A percentile compares a stretch with the other conserved stretches of the same genome.
These are phyloP conservation scores for Agrotis puta DNA, from an alignment of 2,888 invertebrate species.

Conservation along the genomic window DNA sequence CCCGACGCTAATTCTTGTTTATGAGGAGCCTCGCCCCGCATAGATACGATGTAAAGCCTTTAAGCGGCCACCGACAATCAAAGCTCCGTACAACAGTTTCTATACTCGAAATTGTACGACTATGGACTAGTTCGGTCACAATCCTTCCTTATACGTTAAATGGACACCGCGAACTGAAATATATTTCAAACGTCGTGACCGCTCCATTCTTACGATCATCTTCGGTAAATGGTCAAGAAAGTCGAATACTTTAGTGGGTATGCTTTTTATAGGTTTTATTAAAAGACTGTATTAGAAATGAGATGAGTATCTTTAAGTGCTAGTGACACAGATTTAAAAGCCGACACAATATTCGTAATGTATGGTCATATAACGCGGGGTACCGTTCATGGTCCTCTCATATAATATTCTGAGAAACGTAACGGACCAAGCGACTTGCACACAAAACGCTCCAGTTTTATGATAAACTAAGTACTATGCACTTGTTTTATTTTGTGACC, in stretches of 20 bases:
- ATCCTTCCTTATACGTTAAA: slow-evolving; percentile 77
- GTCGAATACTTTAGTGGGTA: slow-evolving; percentile 63
- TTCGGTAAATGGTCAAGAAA: slow-evolving; percentile 54
- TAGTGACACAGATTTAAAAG: slow-evolving; percentile 81
- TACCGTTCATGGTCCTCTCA: slow-evolving; percentile 82
- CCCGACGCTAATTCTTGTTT: slow-evolving; percentile 90
- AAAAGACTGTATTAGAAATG: slow-evolving; percentile 73
- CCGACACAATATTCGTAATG: slow-evolving; percentile 84
- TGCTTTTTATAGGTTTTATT: slow-evolving; percentile 75
- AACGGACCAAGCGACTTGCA: slow-evolving; percentile 79
- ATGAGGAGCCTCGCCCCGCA: slow-evolving; percentile 83
- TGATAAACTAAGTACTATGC: slow-evolving; percentile 74
- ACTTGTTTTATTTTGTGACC: slow-evolving; percentile 77
- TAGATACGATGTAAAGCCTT: slow-evolving; percentile 80
- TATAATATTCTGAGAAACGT: slow-evolving; percentile 82
- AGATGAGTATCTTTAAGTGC: slow-evolving; percentile 80
- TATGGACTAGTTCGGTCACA: slow-evolving; percentile 73
- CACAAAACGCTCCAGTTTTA: slow-evolving; percentile 83
- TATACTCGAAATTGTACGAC: slow-evolving; percentile 69
- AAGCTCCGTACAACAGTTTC: slow-evolving; percentile 74
- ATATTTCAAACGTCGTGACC: slow-evolving; percentile 72
- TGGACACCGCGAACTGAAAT: slow-evolving; percentile 72
- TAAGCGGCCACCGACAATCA: slow-evolving; percentile 83
- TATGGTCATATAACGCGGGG: slow-evolving; percentile 74
- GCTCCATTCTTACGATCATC: slow-evolving; percentile 67